These are phyloP conservation scores for Caenorhabditis japonica DNA, from an alignment of 2,888 invertebrate species.

Conservation along the genomic window DNA sequence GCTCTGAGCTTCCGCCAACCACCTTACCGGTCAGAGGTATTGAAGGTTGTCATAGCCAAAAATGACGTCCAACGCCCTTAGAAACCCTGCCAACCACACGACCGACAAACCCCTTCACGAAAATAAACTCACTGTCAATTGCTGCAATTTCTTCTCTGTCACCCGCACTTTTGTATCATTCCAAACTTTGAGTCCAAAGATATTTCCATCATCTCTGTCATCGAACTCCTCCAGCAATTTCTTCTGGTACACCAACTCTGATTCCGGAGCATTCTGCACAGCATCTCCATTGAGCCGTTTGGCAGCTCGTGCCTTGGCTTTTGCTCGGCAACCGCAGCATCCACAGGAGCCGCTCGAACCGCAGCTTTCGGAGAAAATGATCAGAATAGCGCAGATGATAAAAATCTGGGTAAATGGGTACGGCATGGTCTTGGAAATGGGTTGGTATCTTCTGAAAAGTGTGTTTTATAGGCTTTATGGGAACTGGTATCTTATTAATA, in stretches of 20 bases:
- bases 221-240: conserved; percentile 37
- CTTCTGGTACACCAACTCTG: background rate
- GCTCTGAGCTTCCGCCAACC: too few species aligned
- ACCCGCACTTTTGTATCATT: conserved; percentile 48
- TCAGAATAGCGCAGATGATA: background rate
- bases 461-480: too few species aligned
- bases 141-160: conserved; percentile 30
- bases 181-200: conserved; percentile 62
- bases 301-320: conserved; percentile 56
- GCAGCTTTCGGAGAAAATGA: conserved; percentile 34
- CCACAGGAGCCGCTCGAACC: conserved; percentile 60
- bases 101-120: too few species aligned
- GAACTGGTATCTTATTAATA: too few species aligned
- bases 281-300: conserved; percentile 29
- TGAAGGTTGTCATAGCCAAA: too few species aligned
- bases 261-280: background rate
- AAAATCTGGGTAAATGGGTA: background rate
- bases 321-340: conserved; percentile 58
- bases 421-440: too few species aligned
- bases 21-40: too few species aligned
- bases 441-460: too few species aligned
- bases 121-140: conserved; percentile 52
- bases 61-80: too few species aligned
- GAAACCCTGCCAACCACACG: too few species aligned
- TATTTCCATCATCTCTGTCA: conserved; percentile 56